phyloP scores from a whole-genome alignment of 2,113 vertebrate genomes.

The Salvelinus alpinus region DNA sequence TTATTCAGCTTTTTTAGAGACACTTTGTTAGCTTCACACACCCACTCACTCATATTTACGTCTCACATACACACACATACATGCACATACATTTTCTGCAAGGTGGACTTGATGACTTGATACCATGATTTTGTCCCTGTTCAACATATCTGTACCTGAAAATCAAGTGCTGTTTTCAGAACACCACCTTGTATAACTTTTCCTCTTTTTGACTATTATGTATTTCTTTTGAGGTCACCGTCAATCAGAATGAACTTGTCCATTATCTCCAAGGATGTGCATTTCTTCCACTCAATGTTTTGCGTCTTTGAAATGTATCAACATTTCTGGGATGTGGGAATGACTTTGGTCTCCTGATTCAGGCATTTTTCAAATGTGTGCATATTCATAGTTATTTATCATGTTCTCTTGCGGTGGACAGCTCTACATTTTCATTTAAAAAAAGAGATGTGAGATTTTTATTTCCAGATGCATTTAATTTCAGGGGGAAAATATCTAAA shows the following conservation, averaged over 20 bases:
- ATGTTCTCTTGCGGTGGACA: conserved; percentile 54
- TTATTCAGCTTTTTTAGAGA: neutral
- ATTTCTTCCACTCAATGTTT: neutral
- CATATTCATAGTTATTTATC: conserved; percentile 47
- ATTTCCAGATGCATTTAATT: conserved; percentile 11
- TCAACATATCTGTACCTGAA: neutral
- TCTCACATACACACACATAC: neutral
- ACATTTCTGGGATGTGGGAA: neutral
- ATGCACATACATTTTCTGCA: neutral
- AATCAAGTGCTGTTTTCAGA: neutral
- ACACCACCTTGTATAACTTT: neutral
- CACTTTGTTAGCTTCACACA: neutral
- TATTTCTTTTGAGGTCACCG: neutral
- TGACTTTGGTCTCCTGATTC: conserved; percentile 8
- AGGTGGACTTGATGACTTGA: too few relatives aligned
- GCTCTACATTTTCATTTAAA: conserved; percentile 27
- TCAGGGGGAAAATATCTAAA: conserved; percentile 51
- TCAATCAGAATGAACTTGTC: neutral
- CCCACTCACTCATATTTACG: too few relatives aligned
- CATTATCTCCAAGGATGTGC: neutral
- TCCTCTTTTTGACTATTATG: neutral
- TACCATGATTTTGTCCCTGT: too few relatives aligned
- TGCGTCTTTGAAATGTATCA: neutral
- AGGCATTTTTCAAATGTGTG: neutral
- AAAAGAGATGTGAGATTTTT: neutral